phyloP scores from a whole-genome alignment of 2,888 invertebrate genomes.

The Augiades crinisus region DNA sequence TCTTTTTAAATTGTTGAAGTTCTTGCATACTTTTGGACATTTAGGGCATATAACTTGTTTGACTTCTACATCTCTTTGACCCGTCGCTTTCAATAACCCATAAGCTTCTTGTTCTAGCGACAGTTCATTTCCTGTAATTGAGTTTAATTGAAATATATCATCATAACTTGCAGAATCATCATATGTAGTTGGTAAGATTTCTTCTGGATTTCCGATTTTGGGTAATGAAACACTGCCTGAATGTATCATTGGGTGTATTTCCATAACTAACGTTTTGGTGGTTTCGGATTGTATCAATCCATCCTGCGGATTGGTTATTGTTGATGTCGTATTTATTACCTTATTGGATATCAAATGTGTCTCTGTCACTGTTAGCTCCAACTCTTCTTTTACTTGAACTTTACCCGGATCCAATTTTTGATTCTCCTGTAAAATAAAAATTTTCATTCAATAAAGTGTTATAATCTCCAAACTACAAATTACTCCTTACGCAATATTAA shows the following conservation, averaged over 20 bases:
- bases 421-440: constrained; percentile 40
- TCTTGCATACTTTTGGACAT: constrained; percentile 53
- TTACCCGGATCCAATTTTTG: constrained; percentile 40
- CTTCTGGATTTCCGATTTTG: constrained; percentile 57
- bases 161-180: constrained; percentile 41
- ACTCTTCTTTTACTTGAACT: constrained; percentile 54
- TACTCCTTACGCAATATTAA: no score
- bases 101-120: constrained; percentile 69
- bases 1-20: constrained; percentile 37
- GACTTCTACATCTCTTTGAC: constrained; percentile 32
- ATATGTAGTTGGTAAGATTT: constrained; percentile 50
- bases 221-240: constrained; percentile 29
- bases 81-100: constrained; percentile 54
- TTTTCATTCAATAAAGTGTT: neutral
- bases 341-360: constrained; percentile 69
- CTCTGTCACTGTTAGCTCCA: constrained; percentile 57
- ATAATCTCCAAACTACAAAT: no score
- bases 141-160: constrained; percentile 64
- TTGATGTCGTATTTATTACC: constrained; percentile 62
- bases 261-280: constrained; percentile 65
- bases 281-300: constrained; percentile 59
- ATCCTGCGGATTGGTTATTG: constrained; percentile 54
- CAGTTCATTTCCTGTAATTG: constrained; percentile 66
- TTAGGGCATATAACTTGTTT: constrained; percentile 46
- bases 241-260: constrained; percentile 55